Evolutionary conservation across 2,113 vertebrate species (phyloP).

Genomic region (Crotophaga sulcirostris): DNA sequence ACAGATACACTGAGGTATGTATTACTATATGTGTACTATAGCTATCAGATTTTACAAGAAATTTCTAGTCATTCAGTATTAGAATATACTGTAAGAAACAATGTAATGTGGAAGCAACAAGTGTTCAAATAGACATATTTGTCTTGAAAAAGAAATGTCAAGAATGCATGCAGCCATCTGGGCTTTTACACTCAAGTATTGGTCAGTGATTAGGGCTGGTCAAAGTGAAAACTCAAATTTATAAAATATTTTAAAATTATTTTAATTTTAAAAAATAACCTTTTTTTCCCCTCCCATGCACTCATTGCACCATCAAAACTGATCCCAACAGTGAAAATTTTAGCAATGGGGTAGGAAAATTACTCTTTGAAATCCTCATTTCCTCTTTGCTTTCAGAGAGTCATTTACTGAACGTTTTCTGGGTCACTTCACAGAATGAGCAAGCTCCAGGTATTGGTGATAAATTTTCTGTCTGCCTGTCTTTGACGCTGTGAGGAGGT

Average conservation of each 20-base stretch:
- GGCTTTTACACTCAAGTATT: background rate
- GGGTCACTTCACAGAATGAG: background rate
- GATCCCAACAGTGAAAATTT: background rate
- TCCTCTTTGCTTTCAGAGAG: background rate
- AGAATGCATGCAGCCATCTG: background rate
- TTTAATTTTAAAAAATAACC: background rate
- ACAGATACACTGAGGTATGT: background rate
- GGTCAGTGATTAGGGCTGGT: background rate
- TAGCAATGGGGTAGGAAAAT: background rate
- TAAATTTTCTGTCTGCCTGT: background rate
- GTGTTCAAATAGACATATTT: background rate
- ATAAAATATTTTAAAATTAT: background rate
- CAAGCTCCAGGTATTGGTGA: background rate
- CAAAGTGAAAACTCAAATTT: background rate
- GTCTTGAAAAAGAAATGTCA: background rate
- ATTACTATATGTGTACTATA: background rate
- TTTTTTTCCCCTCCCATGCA: too few species aligned
- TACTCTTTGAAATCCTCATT: background rate
- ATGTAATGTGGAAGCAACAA: background rate
- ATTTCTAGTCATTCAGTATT: background rate
- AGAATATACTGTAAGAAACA: background rate
- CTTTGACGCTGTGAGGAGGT: background rate
- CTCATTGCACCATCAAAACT: background rate
- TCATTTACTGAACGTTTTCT: background rate
- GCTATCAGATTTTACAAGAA: background rate